Evolutionary conservation across 2,888 invertebrate species (phyloP), one percentile per base, ranked within the genome.

Genomic region (Sinotaia quadrata): DNA sequence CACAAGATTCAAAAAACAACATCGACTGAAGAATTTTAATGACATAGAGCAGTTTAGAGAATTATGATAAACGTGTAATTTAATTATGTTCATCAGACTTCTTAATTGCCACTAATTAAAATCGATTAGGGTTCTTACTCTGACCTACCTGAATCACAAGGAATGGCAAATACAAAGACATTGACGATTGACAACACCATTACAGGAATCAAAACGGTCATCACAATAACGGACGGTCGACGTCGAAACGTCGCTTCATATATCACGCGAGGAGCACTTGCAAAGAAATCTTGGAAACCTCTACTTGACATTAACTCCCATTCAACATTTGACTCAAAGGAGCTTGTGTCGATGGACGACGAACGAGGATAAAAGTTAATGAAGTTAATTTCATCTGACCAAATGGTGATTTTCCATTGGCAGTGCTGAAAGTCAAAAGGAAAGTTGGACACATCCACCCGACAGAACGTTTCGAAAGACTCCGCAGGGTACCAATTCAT

Each of bases 131-230:
- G n/a, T n/a, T n/a, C n/a, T n/a, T n/a, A n/a, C n/a, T n/a, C n/a
- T n/a, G n/a, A n/a, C n/a, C n/a, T n/a, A 63, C 63, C 63, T n/a
- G 63, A 29, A 31, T 63, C 63, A 31, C 54, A 63, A 24, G 63
- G 63, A n/a, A 63, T 63, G 37, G 52, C 54, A 31, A 63, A 63
- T 27, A 54, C 54, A 21, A 54, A 63, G 27, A 63, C 54, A 51
- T 63, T 63, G 54, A 63, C 41, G 15, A 52, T 8, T 4, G 63
- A 52, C 41, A 63, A 21, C 36, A 63, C 52, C 29, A 54, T 4
- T 21, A 63, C 54, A 18, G 63, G 63, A 37, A 63, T 24, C 54
- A 63, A 37, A 7, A 63, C 54, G 18, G 63, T 63, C 37, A 63
- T n/a, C 0, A 41, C 63, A 29, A 63, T 37, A 34, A 63, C 21